Conservation (phyloP, 37 sponge, comb jelly and placozoan genomes). For the Cliona cf. orientalis region DNA sequence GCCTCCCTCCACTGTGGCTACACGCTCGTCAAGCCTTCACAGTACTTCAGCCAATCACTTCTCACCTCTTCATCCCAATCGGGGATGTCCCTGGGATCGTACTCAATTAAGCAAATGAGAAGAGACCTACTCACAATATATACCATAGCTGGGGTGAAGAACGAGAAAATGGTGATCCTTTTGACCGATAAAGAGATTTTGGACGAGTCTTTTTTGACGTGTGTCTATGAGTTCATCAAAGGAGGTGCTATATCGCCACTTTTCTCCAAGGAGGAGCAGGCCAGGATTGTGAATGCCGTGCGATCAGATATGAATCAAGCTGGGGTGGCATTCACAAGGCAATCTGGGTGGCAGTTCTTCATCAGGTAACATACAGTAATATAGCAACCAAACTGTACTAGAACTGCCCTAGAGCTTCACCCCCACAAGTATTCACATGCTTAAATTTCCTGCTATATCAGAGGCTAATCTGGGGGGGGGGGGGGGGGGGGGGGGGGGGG, state of each 20-base stretch:
- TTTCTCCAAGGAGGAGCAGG: slow-evolving; percentile 79
- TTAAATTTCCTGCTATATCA: too few relatives aligned
- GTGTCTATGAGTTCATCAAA: slow-evolving; percentile 71
- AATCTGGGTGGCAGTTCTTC: slow-evolving; percentile 84
- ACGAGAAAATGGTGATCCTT: slow-evolving; percentile 52
- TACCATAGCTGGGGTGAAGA: slow-evolving; percentile 68
- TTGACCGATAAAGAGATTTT: slow-evolving; percentile 41
- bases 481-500: too few relatives aligned
- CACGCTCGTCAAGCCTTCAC: slow-evolving; percentile 43
- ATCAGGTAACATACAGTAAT: slow-evolving; percentile 61
- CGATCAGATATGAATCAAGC: slow-evolving; percentile 72
- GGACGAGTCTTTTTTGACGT: slow-evolving; percentile 48
- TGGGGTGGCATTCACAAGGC: slow-evolving; percentile 62
- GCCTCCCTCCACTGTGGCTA: slow-evolving; percentile 43
- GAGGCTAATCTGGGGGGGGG: too few relatives aligned
- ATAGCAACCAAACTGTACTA: too few relatives aligned
- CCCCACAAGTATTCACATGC: too few relatives aligned
- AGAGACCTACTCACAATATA: slow-evolving; percentile 44
- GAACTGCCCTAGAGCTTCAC: too few relatives aligned
- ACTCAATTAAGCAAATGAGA: slow-evolving; percentile 25
- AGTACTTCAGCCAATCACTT: slow-evolving; percentile 21
- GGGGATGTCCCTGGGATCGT: slow-evolving; percentile 4
- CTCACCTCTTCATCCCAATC: not conserved
- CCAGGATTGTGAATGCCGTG: slow-evolving; percentile 69
- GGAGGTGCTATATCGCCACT: slow-evolving; percentile 66